Conservation (phyloP, 1,140 invertebrate species). For the Atta colombica region DNA sequence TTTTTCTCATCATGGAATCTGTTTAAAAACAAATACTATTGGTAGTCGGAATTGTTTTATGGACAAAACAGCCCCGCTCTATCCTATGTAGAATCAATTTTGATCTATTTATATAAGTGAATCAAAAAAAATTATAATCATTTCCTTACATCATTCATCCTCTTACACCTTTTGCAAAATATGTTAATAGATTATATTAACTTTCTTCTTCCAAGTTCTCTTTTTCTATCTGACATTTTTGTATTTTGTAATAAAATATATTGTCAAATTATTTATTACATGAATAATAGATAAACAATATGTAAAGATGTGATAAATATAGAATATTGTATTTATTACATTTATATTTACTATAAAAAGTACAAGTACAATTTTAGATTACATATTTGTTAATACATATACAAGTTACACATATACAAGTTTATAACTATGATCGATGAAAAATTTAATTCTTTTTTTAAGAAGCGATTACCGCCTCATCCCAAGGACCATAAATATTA, state of each 20-base stretch:
- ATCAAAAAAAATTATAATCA: not conserved
- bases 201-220: not conserved
- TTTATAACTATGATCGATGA: not conserved
- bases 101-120: conserved; percentile 27
- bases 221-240: not conserved
- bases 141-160: not conserved
- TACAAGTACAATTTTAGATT: not conserved
- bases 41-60: no score
- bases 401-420: not conserved
- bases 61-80: no score
- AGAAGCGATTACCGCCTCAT: conserved; percentile 92
- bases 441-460: conserved; percentile 48
- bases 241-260: conserved; percentile 39
- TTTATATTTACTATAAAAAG: not conserved
- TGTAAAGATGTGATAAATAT: conserved; percentile 26
- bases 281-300: not conserved
- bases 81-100: conserved; percentile 12
- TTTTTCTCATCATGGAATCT: no score
- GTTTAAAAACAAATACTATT: no score
- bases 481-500: conserved; percentile 98
- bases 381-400: not conserved
- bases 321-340: conserved; percentile 30
- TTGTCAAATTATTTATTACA: conserved; percentile 45
- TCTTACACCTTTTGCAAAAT: not conserved
- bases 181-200: conserved; percentile 26